phyloP scores from a whole-genome alignment of 2,888 invertebrate species.

The Onchidella celtica region DNA sequence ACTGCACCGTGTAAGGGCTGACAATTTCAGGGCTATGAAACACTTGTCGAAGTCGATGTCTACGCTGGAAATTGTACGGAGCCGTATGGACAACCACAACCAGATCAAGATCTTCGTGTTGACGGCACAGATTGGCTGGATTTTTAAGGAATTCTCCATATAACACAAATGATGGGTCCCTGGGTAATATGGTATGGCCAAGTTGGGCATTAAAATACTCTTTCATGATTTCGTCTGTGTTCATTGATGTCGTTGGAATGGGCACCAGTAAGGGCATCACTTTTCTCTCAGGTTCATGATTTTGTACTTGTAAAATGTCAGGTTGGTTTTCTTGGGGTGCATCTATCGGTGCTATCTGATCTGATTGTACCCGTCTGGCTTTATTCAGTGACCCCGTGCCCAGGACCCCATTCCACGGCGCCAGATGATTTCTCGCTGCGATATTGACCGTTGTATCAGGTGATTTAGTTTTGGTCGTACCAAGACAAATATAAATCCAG shows the following conservation, averaged over 20 bases:
- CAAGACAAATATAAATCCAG: constrained; percentile 2
- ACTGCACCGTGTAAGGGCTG: constrained; percentile 16
- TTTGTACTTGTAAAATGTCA: neutral
- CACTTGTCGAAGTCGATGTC: neutral
- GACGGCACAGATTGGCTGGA: constrained; percentile 2
- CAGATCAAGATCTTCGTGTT: constrained; percentile 26
- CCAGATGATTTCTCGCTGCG: neutral
- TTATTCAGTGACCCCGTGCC: neutral
- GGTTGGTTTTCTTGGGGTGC: neutral
- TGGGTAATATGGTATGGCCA: constrained; percentile 18
- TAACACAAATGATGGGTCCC: neutral
- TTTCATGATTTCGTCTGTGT: neutral
- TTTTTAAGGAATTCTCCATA: neutral
- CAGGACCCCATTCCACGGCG: no score
- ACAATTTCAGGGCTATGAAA: neutral
- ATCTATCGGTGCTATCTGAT: neutral
- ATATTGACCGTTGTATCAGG: neutral
- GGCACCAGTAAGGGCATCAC: neutral
- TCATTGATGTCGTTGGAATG: neutral
- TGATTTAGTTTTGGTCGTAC: neutral
- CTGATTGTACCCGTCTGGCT: neutral
- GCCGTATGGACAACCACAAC: constrained; percentile 21
- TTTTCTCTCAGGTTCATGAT: neutral
- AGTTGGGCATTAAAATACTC: neutral
- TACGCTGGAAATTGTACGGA: constrained; percentile 2